Conservation (phyloP, 2,888 invertebrate species). For the Lottia gigantea region DNA sequence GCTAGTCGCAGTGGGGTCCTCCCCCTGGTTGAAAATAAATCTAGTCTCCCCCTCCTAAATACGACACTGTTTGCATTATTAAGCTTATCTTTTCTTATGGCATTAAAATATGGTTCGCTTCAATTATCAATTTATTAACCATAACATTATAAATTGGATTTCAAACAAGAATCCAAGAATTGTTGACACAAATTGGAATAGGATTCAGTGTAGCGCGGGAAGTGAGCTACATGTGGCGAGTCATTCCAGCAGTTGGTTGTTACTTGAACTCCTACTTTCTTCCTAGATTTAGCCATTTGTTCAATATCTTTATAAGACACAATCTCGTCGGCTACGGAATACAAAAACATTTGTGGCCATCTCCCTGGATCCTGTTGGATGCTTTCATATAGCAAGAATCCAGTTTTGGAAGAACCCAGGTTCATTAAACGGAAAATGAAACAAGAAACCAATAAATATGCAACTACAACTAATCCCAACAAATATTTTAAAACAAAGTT, state of each 20-base stretch:
- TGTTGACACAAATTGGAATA: constrained; percentile 57
- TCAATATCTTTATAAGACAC: constrained; percentile 78
- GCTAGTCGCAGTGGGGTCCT: too few species aligned
- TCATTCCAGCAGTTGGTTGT: constrained; percentile 76
- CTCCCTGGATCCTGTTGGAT: constrained; percentile 72
- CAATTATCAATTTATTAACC: too few species aligned
- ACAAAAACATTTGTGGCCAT: constrained; percentile 80
- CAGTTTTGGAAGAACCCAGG: constrained; percentile 25
- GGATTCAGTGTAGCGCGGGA: constrained; percentile 72
- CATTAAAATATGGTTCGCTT: too few species aligned
- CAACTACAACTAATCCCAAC: constrained; percentile 69
- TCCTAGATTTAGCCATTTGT: constrained; percentile 74
- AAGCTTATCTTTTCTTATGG: too few species aligned
- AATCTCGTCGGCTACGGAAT: constrained; percentile 78
- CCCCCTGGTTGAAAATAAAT: too few species aligned
- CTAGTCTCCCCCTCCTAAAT: too few species aligned
- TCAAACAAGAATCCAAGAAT: constrained; percentile 41
- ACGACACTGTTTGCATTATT: too few species aligned
- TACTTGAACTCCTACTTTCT: constrained; percentile 73
- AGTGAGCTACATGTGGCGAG: constrained; percentile 82
- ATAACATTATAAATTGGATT: neutral
- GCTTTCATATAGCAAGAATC: constrained; percentile 42
- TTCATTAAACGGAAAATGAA: constrained; percentile 27
- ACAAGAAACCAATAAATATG: constrained; percentile 39
- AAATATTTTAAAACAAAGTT: constrained; percentile 47